A percentile compares a stretch with the other conserved stretches of the same genome.
phyloP scores from a whole-genome alignment of 2,888 invertebrate species.

The Agrochola circellaris region DNA sequence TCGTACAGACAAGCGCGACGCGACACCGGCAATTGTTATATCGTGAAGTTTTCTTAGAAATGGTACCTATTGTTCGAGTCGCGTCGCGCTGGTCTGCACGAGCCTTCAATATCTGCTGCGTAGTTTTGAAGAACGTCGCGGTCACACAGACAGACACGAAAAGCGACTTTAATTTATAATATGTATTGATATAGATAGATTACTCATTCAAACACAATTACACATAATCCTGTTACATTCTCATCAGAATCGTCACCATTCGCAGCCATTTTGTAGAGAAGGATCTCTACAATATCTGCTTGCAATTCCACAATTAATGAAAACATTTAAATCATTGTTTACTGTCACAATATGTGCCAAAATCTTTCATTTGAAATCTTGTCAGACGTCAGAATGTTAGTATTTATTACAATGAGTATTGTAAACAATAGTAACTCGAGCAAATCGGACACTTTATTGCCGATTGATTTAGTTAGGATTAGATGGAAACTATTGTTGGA shows the following conservation, averaged over 20 bases:
- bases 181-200: background rate
- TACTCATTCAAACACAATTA: background rate
- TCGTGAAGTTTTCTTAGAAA: no score
- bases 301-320: background rate
- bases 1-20: no score
- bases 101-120: background rate
- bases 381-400: conserved; percentile 39
- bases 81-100: no score
- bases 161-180: background rate
- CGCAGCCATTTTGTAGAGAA: conserved; percentile 1
- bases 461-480: conserved; percentile 24
- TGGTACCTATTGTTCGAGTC: no score
- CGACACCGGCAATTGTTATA: no score
- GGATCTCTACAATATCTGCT: background rate
- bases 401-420: conserved; percentile 55
- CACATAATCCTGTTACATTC: background rate
- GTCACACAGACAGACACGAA: background rate
- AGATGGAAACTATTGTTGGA: conserved; percentile 7
- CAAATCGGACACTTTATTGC: conserved; percentile 36
- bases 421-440: conserved; percentile 31
- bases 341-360: conserved; percentile 25
- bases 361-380: conserved; percentile 34
- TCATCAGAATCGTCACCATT: background rate
- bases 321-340: conserved; percentile 24
- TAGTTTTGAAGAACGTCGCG: background rate